These are phyloP conservation scores for Cataglyphis hispanica DNA, from an alignment of 1,140 invertebrate species.

Conservation along the genomic window DNA sequence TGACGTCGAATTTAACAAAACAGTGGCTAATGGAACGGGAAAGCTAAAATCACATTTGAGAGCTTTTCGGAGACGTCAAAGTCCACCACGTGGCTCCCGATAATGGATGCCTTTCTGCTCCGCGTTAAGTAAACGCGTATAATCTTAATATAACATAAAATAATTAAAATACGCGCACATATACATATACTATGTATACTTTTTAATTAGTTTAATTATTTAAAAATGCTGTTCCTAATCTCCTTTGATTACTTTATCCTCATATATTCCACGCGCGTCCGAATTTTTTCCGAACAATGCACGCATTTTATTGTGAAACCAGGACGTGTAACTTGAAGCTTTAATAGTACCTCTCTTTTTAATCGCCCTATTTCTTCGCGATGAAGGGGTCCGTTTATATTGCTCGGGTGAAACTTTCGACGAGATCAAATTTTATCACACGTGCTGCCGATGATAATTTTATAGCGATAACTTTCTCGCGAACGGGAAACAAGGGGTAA, in stretches of 20 bases:
- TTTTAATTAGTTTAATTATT: too few species aligned
- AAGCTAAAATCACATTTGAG: conserved; percentile 47
- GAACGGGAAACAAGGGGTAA: neutral
- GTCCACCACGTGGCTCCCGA: neutral
- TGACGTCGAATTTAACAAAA: conserved; percentile 33
- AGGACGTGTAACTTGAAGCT: neutral
- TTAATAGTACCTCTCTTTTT: neutral
- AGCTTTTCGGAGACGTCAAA: conserved; percentile 20
- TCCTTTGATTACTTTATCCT: neutral
- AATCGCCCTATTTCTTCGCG: neutral
- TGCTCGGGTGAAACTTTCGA: neutral
- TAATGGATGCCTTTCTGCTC: conserved; percentile 32
- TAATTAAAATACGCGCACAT: neutral
- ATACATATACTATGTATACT: neutral
- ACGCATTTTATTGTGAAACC: neutral
- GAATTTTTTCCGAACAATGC: neutral
- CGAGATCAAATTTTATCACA: conserved; percentile 9
- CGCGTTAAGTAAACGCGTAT: conserved; percentile 26
- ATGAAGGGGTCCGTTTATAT: neutral
- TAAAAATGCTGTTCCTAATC: too few species aligned
- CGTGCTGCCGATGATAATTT: neutral
- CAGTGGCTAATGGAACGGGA: conserved; percentile 46
- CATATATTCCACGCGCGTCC: neutral
- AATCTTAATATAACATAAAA: conserved; percentile 25
- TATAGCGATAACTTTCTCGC: conserved; percentile 13